Conservation (phyloP, 2,113 vertebrate species). For the Muscicapa adusta region DNA sequence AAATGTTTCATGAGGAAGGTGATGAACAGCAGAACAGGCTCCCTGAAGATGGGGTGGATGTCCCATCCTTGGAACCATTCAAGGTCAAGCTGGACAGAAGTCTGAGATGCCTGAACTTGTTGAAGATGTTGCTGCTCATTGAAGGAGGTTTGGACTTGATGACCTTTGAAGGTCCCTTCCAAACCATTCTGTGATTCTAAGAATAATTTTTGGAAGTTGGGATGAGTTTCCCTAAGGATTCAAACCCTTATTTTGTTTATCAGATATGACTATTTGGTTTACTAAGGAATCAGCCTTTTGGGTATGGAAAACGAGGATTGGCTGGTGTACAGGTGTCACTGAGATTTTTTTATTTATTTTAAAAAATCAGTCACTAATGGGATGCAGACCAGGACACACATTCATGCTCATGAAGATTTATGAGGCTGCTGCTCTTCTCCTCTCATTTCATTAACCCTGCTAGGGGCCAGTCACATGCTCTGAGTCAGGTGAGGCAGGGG, state of each 20-base stretch:
- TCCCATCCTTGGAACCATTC: neutral
- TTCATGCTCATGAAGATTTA: neutral
- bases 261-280: neutral
- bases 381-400: neutral
- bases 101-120: neutral
- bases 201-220: neutral
- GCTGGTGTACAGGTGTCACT: neutral
- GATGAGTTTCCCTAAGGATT: neutral
- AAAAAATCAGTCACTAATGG: neutral
- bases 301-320: neutral
- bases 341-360: neutral
- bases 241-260: neutral
- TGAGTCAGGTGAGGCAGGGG: neutral
- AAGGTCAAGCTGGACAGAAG: neutral
- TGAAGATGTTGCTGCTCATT: neutral
- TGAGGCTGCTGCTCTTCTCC: neutral
- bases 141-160: neutral
- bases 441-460: neutral
- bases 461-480: neutral
- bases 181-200: neutral
- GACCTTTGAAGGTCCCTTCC: neutral
- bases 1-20: neutral
- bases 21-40: neutral
- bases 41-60: neutral
- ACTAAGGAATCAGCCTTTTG: neutral